Evolutionary conservation across 2,797 vertebrate species (phyloP).

Genomic region (Rallus crepitans): DNA sequence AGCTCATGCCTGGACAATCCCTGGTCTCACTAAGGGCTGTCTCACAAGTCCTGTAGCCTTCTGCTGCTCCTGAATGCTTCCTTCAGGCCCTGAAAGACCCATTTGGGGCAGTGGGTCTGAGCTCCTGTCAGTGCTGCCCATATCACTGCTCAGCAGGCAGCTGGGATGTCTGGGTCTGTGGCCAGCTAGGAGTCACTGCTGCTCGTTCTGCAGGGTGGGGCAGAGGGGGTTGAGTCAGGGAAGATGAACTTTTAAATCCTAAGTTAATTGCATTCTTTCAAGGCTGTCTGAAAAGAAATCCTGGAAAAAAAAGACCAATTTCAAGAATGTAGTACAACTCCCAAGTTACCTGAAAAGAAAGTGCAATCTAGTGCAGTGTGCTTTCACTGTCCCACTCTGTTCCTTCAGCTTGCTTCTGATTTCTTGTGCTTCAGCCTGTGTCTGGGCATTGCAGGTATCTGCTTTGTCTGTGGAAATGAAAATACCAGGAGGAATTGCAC

Average conservation of each 20-base stretch:
- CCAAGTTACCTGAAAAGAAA: slow-evolving; percentile 45
- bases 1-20: neutral
- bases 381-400: slow-evolving; percentile 22
- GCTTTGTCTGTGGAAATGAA: slow-evolving; percentile 34
- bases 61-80: neutral
- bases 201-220: neutral
- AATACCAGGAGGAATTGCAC: slow-evolving; percentile 7
- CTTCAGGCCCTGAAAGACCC: neutral
- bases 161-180: neutral
- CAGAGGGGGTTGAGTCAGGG: neutral
- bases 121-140: neutral
- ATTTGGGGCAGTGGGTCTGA: neutral
- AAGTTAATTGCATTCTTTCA: neutral
- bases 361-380: slow-evolving; percentile 59
- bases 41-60: neutral
- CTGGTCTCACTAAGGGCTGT: neutral
- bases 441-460: neutral
- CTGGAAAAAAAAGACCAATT: neutral
- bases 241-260: neutral
- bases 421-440: slow-evolving; percentile 56
- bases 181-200: neutral
- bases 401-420: neutral
- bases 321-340: neutral
- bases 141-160: neutral
- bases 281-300: neutral